Percentiles rank a stretch among this genome's conserved stretches.
These are phyloP conservation scores for Apus apus DNA, from an alignment of 2,113 vertebrate species.

Conservation along the genomic window DNA sequence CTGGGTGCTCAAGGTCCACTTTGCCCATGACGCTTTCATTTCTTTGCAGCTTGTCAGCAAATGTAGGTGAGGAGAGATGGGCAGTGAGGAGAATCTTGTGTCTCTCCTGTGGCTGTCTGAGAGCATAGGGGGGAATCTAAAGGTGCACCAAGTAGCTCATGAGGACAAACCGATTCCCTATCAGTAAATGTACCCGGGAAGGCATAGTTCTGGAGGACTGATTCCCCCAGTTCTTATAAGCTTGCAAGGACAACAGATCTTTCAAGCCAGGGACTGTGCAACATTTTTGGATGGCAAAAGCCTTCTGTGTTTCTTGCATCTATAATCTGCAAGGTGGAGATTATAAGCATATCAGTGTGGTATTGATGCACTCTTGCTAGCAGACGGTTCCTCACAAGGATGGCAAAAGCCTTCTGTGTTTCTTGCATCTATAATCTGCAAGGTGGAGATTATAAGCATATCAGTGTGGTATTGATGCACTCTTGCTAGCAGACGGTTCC, in stretches of 20 bases:
- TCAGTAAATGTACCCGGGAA: neutral
- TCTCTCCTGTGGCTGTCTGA: neutral
- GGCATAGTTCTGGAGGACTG: fast-evolving
- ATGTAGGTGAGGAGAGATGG: neutral
- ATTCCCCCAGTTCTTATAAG: neutral
- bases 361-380: neutral
- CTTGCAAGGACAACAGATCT: neutral
- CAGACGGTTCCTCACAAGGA: slow-evolving; percentile 22
- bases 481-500: slow-evolving; percentile 35
- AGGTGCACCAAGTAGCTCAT: neutral
- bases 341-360: neutral
- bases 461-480: neutral
- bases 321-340: neutral
- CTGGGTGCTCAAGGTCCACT: neutral
- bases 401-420: neutral
- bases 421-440: neutral
- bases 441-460: neutral
- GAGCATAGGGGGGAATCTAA: neutral
- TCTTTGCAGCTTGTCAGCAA: neutral
- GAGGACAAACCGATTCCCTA: neutral
- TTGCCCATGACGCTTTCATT: neutral
- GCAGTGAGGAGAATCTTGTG: neutral
- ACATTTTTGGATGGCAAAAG: neutral
- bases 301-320: neutral
- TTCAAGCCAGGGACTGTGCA: neutral